Percentiles rank a stretch among this genome's conserved stretches.
phyloP scores from a whole-genome alignment of 2,797 vertebrate species.

The Sebastes diaconus region DNA sequence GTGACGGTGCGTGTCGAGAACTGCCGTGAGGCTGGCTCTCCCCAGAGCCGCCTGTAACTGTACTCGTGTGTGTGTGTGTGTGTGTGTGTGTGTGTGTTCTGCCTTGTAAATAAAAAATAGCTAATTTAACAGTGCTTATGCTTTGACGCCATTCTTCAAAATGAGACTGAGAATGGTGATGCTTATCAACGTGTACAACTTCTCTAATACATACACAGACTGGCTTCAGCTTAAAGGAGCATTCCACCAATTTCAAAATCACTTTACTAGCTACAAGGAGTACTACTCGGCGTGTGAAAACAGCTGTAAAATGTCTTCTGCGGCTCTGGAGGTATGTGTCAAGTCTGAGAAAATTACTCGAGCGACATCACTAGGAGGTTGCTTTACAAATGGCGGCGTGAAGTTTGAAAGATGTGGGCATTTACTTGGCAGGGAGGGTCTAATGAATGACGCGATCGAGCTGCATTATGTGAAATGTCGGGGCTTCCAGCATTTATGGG shows the following conservation, averaged over 20 bases:
- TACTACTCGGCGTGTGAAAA: background rate
- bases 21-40: conserved; percentile 50
- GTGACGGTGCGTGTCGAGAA: conserved; percentile 68
- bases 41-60: conserved; percentile 61
- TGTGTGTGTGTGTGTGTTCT: conserved; percentile 53
- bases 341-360: background rate
- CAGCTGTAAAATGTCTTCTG: background rate
- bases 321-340: background rate
- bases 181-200: background rate
- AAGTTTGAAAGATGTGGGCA: background rate
- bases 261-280: background rate
- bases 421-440: background rate
- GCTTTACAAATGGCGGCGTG: background rate
- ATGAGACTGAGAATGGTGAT: background rate
- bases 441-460: background rate
- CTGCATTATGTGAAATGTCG: background rate
- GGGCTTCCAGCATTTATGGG: background rate
- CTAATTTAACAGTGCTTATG: conserved; percentile 57
- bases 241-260: background rate
- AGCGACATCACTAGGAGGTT: background rate
- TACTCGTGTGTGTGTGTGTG: conserved; percentile 43
- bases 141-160: conserved; percentile 10
- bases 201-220: background rate
- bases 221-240: background rate
- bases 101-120: conserved; percentile 77